Percentiles rank a stretch among this genome's conserved stretches.
phyloP scores from a whole-genome alignment of 1,140 invertebrate species.

The Euura saliciscinereae region DNA sequence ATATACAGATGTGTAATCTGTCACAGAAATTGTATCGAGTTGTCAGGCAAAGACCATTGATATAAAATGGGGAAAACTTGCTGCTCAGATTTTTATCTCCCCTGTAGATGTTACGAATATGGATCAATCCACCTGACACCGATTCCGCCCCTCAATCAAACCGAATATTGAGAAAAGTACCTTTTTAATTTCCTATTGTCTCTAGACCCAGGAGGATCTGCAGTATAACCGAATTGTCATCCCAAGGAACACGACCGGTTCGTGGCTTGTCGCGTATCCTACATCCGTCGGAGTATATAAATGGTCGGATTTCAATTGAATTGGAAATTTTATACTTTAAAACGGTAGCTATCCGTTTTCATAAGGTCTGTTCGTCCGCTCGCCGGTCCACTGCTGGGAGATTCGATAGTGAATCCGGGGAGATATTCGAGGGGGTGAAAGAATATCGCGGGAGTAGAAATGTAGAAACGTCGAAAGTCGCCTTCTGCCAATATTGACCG shows the following conservation, averaged over 20 bases:
- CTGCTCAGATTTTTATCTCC: neutral
- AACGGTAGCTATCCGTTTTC: slow-evolving; percentile 9
- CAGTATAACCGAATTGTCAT: too few relatives aligned
- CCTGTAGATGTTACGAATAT: neutral
- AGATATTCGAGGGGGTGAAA: neutral
- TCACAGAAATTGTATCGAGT: slow-evolving; percentile 33
- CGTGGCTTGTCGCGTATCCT: too few relatives aligned
- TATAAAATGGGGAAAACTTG: neutral
- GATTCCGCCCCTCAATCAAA: too few relatives aligned
- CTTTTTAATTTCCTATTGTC: too few relatives aligned
- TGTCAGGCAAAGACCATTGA: slow-evolving; percentile 9
- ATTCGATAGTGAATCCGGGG: neutral
- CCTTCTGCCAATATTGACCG: neutral
- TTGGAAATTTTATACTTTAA: slow-evolving; percentile 10
- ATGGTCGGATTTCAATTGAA: slow-evolving; percentile 10
- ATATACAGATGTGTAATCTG: slow-evolving; percentile 40
- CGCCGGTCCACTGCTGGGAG: neutral
- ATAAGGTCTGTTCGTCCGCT: neutral
- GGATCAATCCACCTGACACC: neutral
- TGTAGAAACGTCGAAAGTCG: neutral
- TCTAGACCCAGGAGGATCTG: too few relatives aligned
- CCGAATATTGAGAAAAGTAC: too few relatives aligned
- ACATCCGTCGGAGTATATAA: slow-evolving; percentile 1
- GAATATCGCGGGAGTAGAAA: neutral
- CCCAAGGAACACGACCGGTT: too few relatives aligned